Percentiles rank a stretch among this genome's conserved stretches.
These are phyloP conservation scores for Anser cygnoides DNA, from an alignment of 2,113 vertebrate species.

Conservation along the genomic window DNA sequence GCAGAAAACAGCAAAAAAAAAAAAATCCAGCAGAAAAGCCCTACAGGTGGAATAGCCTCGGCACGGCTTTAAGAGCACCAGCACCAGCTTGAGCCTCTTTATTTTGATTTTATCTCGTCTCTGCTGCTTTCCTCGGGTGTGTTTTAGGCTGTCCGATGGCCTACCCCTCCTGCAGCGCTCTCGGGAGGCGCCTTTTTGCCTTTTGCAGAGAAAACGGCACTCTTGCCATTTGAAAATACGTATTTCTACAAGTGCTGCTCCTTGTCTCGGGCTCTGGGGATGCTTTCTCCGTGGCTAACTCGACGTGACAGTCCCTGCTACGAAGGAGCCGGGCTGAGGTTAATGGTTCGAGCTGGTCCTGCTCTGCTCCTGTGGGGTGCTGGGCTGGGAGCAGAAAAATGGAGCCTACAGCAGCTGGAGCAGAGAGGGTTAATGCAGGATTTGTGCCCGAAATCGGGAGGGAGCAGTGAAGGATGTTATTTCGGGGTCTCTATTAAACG, in stretches of 20 bases:
- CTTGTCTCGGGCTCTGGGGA: background rate
- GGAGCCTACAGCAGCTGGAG: accelerated
- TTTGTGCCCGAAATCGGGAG: background rate
- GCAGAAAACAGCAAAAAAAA: no score
- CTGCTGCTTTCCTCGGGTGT: background rate
- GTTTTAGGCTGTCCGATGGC: background rate
- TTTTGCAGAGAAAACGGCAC: background rate
- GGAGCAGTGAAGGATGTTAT: background rate
- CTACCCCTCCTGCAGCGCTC: background rate
- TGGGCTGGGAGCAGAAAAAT: background rate
- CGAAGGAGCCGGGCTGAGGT: background rate
- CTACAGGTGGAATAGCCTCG: accelerated
- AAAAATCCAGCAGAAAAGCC: background rate
- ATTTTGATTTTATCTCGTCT: background rate
- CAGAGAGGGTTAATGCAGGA: background rate
- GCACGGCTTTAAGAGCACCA: background rate
- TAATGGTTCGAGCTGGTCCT: background rate
- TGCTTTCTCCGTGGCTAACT: background rate
- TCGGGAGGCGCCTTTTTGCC: background rate
- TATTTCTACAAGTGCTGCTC: accelerated
- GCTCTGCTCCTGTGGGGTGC: background rate
- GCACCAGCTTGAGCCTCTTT: background rate
- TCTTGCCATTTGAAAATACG: accelerated
- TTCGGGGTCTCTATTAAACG: background rate
- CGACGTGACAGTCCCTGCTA: no score